Conservation (phyloP, 2,888 invertebrate genomes). For the Acleris cristana region DNA sequence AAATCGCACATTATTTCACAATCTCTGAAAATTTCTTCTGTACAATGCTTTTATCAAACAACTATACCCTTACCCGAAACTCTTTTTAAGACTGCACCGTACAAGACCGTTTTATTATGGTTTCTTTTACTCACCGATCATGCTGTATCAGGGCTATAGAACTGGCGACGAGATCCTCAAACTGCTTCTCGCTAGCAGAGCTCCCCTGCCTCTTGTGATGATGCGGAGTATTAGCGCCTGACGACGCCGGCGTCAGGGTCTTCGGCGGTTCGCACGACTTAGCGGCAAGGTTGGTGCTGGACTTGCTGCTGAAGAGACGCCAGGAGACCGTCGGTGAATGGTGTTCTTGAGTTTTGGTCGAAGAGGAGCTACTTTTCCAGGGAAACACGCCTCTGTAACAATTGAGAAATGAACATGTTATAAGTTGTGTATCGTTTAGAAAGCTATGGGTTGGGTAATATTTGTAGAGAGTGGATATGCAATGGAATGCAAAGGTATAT, state of each 20-base stretch:
- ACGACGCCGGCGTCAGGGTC: conserved; percentile 65
- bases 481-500: no score
- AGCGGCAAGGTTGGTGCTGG: conserved; percentile 63
- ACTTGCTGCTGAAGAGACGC: conserved; percentile 74
- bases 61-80: no score
- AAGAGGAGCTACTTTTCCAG: conserved; percentile 74
- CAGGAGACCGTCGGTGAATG: conserved; percentile 59
- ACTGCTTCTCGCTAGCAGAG: conserved; percentile 80
- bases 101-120: no score
- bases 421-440: no score
- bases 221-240: conserved; percentile 71
- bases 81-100: no score
- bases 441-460: no score
- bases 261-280: conserved; percentile 67
- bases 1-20: no score
- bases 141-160: conserved; percentile 89
- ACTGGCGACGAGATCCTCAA: conserved; percentile 86
- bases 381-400: conserved; percentile 82
- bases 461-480: no score
- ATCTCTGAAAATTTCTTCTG: no score
- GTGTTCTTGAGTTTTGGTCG: conserved; percentile 63
- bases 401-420: conserved; percentile 39
- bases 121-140: conserved; percentile 75
- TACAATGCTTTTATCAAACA: no score
- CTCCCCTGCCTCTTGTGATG: conserved; percentile 77